A percentile compares a stretch with the other conserved stretches of the same genome.
These are phyloP conservation scores for Ceratosolen solmsi DNA, from an alignment of 1,140 invertebrate genomes.

Conservation along the genomic window DNA sequence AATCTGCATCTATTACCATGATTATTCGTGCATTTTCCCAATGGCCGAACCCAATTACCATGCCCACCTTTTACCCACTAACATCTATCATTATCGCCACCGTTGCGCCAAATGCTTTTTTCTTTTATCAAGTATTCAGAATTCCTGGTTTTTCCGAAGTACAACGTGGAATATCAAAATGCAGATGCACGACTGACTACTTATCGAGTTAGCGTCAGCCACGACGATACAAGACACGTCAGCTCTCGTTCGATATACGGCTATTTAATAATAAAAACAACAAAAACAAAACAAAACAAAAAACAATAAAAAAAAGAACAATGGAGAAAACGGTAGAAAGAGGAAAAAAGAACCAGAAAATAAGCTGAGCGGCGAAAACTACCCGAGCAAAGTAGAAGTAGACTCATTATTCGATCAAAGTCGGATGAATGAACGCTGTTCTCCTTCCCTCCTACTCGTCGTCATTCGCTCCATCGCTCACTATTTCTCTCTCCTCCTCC, in stretches of 20 bases:
- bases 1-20: neutral
- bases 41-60: neutral
- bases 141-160: neutral
- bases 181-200: neutral
- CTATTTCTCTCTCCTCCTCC: neutral
- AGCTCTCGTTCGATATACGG: neutral
- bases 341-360: neutral
- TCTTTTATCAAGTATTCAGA: neutral
- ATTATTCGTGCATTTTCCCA: neutral
- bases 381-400: neutral
- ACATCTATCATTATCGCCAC: neutral
- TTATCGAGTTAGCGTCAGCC: neutral
- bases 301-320: neutral
- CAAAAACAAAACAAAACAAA: neutral
- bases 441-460: neutral
- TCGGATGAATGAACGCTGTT: neutral
- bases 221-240: too few species aligned
- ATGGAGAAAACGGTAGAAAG: neutral
- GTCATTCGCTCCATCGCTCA: neutral
- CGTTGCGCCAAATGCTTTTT: neutral
- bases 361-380: too few species aligned
- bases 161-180: neutral
- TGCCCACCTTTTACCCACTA: neutral
- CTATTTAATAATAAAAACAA: neutral
- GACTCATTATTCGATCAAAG: neutral